Evolutionary conservation across 2,797 vertebrate species (phyloP), one percentile per base, ranked within the genome.

Genomic region (Hypotaenidia philippensis): DNA sequence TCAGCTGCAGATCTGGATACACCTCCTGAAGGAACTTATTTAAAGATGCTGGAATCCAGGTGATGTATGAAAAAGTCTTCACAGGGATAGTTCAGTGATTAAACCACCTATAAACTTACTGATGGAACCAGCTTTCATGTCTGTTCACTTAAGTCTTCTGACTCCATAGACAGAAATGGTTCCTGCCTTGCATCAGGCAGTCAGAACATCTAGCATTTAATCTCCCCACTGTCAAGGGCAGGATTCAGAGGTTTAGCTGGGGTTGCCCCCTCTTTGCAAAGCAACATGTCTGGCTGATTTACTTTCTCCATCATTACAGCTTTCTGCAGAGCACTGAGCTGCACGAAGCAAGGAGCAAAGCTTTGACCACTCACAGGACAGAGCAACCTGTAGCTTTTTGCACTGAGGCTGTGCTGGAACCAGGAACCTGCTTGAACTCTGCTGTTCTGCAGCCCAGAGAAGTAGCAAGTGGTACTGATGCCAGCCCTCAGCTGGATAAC

Each of bases 11-110:
- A 72, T 41, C 32, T 59, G 23, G 47, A 60, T 41, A 59, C 74
- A 19, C 82, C 87, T 84, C 63, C 57, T 55, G 72, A 84, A 20
- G 70, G 79, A 92, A 78, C 44, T 0, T 65, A 80, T 77, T 57
- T 95, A 72, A 52, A 81, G 53, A 93, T 94, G 63, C 55, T 95
- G 78, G 68, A 86, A 76, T 64, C 77, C 95, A 98, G 97, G 97
- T 97, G 96, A 93, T 70, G 89, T 86, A 91, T 90, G 65, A 56
- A 56, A 47, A 70, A 41, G 25, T 61, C 77, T 52, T 85, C 71
- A 70, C 50, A 71, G 61, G 27, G 40, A 41, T 22, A 69, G 38
- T 81, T 92, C 29, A 75, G 41, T 68, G 71, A 52, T 31, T n/a
- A 86, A 69, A 11, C 34, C 75, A 32, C 40, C 17, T 72, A 82